phyloP scores from a whole-genome alignment of 2,113 vertebrate species.

The Alethe diademata region DNA sequence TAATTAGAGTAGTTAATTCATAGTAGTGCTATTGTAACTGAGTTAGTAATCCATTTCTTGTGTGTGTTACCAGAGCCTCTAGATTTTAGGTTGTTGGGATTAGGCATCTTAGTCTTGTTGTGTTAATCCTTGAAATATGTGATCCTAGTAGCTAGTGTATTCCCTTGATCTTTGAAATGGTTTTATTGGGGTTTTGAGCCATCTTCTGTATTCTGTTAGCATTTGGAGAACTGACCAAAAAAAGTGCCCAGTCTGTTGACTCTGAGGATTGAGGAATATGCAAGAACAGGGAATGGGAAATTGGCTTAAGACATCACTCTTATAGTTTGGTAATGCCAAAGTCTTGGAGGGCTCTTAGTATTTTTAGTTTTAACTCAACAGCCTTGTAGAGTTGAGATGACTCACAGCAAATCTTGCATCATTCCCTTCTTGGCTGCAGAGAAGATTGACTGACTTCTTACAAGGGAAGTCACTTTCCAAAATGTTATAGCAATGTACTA shows the following conservation, averaged over 20 bases:
- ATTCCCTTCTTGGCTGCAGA: background rate
- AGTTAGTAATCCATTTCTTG: background rate
- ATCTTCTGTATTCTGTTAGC: background rate
- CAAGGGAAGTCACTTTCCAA: background rate
- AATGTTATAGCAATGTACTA: background rate
- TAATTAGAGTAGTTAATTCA: background rate
- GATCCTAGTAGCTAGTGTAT: background rate
- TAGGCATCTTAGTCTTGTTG: background rate
- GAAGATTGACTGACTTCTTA: background rate
- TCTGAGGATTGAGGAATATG: background rate
- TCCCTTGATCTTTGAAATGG: background rate
- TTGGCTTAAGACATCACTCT: background rate
- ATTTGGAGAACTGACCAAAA: background rate
- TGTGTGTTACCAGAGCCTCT: background rate
- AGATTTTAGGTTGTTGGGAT: background rate
- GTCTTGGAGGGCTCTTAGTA: background rate
- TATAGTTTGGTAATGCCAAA: background rate
- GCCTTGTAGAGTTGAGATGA: background rate
- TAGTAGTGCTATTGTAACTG: background rate
- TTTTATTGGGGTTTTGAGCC: background rate
- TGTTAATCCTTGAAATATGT: background rate
- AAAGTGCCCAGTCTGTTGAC: accelerated
- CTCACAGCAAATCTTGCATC: background rate
- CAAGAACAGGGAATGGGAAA: background rate
- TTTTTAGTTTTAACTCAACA: background rate